Conservation (phyloP, 2,797 vertebrate genomes). For the Syngnathus acus region DNA sequence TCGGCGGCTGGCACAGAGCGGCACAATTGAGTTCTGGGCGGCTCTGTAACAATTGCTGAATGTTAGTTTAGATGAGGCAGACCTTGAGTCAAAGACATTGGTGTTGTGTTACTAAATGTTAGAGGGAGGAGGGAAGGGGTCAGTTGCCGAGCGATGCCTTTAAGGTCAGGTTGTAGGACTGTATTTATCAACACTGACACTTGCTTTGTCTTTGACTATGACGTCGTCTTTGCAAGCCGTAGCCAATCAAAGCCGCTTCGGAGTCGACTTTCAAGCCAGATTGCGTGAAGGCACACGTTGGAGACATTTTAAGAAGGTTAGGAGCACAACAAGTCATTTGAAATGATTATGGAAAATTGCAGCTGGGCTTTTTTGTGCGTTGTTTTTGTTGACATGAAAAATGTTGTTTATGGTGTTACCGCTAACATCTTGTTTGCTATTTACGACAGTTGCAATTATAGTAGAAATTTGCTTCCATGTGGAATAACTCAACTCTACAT, state of each 20-base stretch:
- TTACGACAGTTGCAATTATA: background rate
- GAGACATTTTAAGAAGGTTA: constrained; percentile 9
- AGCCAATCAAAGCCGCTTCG: constrained; percentile 24
- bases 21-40: constrained; percentile 9
- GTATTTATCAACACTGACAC: constrained; percentile 42
- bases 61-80: constrained; percentile 13
- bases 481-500: constrained; percentile 26
- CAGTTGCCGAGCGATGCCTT: constrained; percentile 19
- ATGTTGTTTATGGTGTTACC: background rate
- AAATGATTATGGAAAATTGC: constrained; percentile 34
- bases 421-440: background rate
- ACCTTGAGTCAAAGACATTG: constrained; percentile 17
- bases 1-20: constrained; percentile 12
- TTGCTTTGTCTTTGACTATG: constrained; percentile 31
- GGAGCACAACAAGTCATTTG: constrained; percentile 26
- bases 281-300: constrained; percentile 16
- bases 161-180: constrained; percentile 40
- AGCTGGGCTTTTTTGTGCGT: constrained; percentile 5
- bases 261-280: constrained; percentile 10
- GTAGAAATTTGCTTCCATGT: constrained; percentile 4
- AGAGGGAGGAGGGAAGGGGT: constrained; percentile 22
- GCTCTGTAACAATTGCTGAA: constrained; percentile 6
- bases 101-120: constrained; percentile 32
- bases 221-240: constrained; percentile 5
- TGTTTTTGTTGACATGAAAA: constrained; percentile 17